Evolutionary conservation across 2,888 invertebrate genomes (phyloP).

Genomic region (Euplexia lucipara): DNA sequence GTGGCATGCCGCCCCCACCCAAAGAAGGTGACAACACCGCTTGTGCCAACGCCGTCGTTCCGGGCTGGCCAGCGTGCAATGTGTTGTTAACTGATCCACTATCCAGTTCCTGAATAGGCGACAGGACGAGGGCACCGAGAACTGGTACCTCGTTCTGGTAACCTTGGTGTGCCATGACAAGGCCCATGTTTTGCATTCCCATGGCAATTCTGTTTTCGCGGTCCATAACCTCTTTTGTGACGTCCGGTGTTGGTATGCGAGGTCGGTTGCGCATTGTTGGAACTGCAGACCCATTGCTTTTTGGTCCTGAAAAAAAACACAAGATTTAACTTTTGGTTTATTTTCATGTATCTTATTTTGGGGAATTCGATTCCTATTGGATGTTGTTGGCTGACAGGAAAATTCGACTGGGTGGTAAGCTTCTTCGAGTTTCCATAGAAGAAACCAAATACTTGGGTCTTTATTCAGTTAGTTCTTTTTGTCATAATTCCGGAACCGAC

Average conservation of each 20-base stretch:
- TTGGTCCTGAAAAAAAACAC: slow-evolving; percentile 87
- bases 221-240: slow-evolving; percentile 95
- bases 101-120: slow-evolving; percentile 96
- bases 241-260: slow-evolving; percentile 97
- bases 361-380: too few species aligned
- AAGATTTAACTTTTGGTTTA: background rate
- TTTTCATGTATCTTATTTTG: too few species aligned
- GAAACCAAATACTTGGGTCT: too few species aligned
- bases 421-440: too few species aligned
- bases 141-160: slow-evolving; percentile 93
- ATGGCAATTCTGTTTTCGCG: slow-evolving; percentile 92
- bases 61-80: slow-evolving; percentile 93
- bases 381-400: too few species aligned
- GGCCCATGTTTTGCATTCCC: slow-evolving; percentile 91
- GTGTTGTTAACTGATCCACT: slow-evolving; percentile 94
- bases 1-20: slow-evolving; percentile 80
- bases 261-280: slow-evolving; percentile 95
- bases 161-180: slow-evolving; percentile 93
- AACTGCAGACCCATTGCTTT: slow-evolving; percentile 93
- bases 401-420: too few species aligned
- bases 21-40: slow-evolving; percentile 92
- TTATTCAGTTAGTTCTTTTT: too few species aligned
- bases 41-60: slow-evolving; percentile 95
- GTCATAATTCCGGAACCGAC: too few species aligned
- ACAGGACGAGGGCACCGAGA: slow-evolving; percentile 94